Percentiles rank a stretch among this genome's conserved stretches.
Evolutionary conservation across 2,797 vertebrate species (phyloP).

Genomic region (Acestrorhynchus altus): DNA sequence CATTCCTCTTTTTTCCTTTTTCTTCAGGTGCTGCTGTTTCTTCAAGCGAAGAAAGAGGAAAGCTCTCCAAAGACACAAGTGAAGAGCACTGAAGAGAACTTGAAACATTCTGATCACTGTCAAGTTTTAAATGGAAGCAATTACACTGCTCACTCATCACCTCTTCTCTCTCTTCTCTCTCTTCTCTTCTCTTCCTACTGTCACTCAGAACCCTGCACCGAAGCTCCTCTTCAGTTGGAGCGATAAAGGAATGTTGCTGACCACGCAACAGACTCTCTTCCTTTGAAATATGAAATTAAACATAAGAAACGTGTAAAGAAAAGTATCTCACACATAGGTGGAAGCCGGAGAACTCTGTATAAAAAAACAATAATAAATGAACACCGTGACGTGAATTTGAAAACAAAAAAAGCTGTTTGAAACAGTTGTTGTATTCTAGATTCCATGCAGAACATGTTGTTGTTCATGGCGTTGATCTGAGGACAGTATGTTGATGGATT

Average conservation of each 20-base stretch:
- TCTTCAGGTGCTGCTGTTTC: constrained; percentile 97
- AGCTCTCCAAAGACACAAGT: constrained; percentile 95
- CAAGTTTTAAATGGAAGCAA: constrained; percentile 82
- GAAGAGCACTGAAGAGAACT: constrained; percentile 78
- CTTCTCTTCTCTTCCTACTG: background rate
- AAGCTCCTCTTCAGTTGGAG: constrained; percentile 68
- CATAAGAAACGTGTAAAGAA: constrained; percentile 59
- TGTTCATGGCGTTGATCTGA: constrained; percentile 73
- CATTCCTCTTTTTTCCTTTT: background rate
- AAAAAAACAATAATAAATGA: constrained; percentile 76
- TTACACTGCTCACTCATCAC: constrained; percentile 63
- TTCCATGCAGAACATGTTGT: constrained; percentile 75
- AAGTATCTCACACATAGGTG: constrained; percentile 39
- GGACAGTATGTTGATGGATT: constrained; percentile 63
- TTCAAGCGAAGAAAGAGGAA: constrained; percentile 99
- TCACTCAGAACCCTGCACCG: constrained; percentile 32
- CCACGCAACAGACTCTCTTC: constrained; percentile 77
- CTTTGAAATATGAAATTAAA: constrained; percentile 66
- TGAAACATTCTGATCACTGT: constrained; percentile 84
- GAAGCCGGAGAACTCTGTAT: constrained; percentile 40
- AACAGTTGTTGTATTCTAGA: constrained; percentile 81
- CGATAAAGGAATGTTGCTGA: constrained; percentile 75
- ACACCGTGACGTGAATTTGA: constrained; percentile 74
- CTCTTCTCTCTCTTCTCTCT: constrained; percentile 42
- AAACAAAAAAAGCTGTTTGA: constrained; percentile 78